phyloP scores from a whole-genome alignment of 2,888 invertebrate genomes.

The Archaeoteleia sp. region DNA sequence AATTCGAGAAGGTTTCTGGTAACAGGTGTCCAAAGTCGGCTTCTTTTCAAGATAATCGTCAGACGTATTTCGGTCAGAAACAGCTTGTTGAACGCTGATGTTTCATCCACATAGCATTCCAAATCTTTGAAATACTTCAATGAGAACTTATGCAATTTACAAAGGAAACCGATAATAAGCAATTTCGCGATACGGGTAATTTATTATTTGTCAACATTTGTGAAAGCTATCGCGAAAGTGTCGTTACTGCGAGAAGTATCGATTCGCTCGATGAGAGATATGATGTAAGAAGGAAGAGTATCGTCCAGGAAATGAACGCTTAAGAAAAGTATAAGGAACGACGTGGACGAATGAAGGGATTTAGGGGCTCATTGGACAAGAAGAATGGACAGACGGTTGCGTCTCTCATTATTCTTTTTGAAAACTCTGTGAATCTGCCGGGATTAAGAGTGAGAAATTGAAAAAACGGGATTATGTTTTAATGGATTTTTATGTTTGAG shows the following conservation, averaged over 20 bases:
- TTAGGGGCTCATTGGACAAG: constrained; percentile 4
- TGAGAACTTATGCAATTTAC: constrained; percentile 1
- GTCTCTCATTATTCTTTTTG: constrained; percentile 8
- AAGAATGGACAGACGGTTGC: not conserved
- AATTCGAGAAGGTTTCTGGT: constrained; percentile 57
- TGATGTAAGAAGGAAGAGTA: constrained; percentile 15
- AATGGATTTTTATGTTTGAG: constrained; percentile 5
- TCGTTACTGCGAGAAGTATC: constrained; percentile 18
- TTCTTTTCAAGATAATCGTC: constrained; percentile 38
- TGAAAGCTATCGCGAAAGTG: constrained; percentile 33
- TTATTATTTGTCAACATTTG: constrained; percentile 30
- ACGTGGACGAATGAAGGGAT: constrained; percentile 2
- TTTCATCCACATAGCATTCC: too few species aligned
- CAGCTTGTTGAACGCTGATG: constrained; percentile 26
- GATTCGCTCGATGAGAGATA: constrained; percentile 34
- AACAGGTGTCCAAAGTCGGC: constrained; percentile 62
- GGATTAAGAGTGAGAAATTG: constrained; percentile 12
- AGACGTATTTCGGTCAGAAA: constrained; percentile 22
- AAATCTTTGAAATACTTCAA: too few species aligned
- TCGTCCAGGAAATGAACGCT: constrained; percentile 4
- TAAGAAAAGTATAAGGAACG: not conserved
- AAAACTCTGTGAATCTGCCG: constrained; percentile 1
- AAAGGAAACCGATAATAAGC: constrained; percentile 17
- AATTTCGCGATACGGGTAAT: constrained; percentile 32
- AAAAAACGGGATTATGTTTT: constrained; percentile 10